These are phyloP conservation scores for Oeneis ivallda DNA, from an alignment of 2,888 invertebrate genomes.

Conservation along the genomic window DNA sequence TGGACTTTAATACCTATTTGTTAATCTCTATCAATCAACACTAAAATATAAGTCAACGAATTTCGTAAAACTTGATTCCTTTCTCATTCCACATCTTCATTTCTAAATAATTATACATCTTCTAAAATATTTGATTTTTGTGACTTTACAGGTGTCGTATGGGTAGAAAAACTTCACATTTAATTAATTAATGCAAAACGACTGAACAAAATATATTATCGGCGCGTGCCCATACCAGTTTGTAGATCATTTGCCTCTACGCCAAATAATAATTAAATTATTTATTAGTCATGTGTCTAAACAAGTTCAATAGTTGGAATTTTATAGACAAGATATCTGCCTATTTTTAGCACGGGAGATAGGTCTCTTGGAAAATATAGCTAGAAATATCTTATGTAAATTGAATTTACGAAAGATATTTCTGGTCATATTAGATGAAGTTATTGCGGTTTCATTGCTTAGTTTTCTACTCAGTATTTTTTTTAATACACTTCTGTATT, in stretches of 20 bases:
- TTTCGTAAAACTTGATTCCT: no score
- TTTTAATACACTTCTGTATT: no score
- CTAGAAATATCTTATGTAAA: constrained; percentile 11
- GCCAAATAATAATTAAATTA: constrained; percentile 11
- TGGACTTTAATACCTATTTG: no score
- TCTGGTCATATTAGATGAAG: neutral
- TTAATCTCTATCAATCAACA: no score
- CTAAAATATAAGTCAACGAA: no score
- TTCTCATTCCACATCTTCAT: neutral
- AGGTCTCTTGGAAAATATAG: neutral
- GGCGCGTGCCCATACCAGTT: constrained; percentile 19
- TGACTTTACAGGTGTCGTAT: constrained; percentile 16
- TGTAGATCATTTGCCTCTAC: constrained; percentile 18
- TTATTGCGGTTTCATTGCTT: neutral
- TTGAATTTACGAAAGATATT: neutral
- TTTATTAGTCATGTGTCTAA: constrained; percentile 10
- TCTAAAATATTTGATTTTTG: constrained; percentile 10
- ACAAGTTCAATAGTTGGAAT: constrained; percentile 18
- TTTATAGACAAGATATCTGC: constrained; percentile 5
- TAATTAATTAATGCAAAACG: constrained; percentile 19
- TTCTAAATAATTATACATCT: neutral
- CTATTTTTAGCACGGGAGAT: constrained; percentile 5
- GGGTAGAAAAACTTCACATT: constrained; percentile 15
- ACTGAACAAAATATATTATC: constrained; percentile 11
- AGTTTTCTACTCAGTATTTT: neutral